phyloP scores from a whole-genome alignment of 2,888 invertebrate species.

The Pogonocherus hispidulus region DNA sequence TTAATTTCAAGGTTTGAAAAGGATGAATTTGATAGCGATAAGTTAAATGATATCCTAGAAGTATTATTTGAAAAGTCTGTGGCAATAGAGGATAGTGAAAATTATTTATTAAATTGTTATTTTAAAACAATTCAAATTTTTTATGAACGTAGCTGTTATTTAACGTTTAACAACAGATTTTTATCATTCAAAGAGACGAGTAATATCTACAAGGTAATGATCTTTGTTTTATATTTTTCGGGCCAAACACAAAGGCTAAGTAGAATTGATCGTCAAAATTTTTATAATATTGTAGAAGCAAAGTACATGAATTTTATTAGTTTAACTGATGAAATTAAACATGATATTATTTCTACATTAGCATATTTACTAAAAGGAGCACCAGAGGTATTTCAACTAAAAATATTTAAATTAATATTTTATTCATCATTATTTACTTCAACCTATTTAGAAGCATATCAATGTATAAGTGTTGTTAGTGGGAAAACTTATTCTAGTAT shows the following conservation, averaged over 20 bases:
- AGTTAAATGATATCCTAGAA: conserved; percentile 37
- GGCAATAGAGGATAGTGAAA: conserved; percentile 31
- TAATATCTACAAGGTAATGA: conserved; percentile 51
- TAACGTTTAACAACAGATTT: background rate
- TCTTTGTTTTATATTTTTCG: conserved; percentile 47
- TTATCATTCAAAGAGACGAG: conserved; percentile 15
- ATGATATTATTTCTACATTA: conserved; percentile 47
- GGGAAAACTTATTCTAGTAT: conserved; percentile 32
- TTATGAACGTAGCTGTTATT: conserved; percentile 19
- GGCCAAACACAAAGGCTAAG: conserved; percentile 5
- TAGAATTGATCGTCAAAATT: conserved; percentile 19
- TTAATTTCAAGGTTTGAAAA: conserved; percentile 43
- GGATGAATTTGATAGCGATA: conserved; percentile 28
- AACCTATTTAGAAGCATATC: conserved; percentile 47
- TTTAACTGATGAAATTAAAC: conserved; percentile 41
- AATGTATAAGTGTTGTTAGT: conserved; percentile 44
- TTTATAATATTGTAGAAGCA: conserved; percentile 35
- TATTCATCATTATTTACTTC: conserved; percentile 49
- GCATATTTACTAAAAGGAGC: conserved; percentile 45
- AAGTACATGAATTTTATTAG: conserved; percentile 35
- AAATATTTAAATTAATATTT: conserved; percentile 50
- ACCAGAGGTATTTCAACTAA: conserved; percentile 20
- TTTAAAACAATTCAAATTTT: conserved; percentile 50
- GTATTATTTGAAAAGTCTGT: conserved; percentile 39
- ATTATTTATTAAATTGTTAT: conserved; percentile 50